Evolutionary conservation across 2,113 vertebrate genomes (phyloP).

Genomic region (Chloebia gouldiae): DNA sequence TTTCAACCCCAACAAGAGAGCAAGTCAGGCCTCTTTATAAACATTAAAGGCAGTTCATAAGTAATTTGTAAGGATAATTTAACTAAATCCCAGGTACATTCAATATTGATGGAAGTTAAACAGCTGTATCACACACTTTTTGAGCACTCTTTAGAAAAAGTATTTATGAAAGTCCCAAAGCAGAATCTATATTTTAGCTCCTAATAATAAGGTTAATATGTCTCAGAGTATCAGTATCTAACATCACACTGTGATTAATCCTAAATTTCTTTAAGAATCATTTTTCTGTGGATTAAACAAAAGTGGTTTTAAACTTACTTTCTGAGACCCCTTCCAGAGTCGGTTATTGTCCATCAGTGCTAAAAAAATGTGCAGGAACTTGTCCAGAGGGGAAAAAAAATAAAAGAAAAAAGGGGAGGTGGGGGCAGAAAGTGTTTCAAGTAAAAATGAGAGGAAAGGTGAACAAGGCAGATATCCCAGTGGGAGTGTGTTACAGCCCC

Average conservation of each 20-base stretch:
- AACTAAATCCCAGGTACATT: neutral
- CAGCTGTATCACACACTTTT: neutral
- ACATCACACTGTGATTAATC: neutral
- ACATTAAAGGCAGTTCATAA: neutral
- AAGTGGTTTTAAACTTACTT: neutral
- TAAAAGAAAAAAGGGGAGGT: fast-evolving
- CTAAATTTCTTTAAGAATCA: neutral
- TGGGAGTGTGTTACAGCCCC: neutral
- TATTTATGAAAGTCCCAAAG: neutral
- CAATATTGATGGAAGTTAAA: neutral
- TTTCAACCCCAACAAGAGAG: neutral
- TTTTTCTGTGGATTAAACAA: neutral
- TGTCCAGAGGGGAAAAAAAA: neutral
- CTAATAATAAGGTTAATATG: neutral
- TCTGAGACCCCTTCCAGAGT: neutral
- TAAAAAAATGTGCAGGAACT: neutral
- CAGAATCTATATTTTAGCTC: neutral
- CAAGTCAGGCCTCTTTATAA: neutral
- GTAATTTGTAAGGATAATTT: neutral
- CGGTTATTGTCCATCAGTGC: neutral
- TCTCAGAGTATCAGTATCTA: neutral
- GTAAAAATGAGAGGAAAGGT: neutral
- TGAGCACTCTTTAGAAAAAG: neutral
- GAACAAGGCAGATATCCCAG: neutral
- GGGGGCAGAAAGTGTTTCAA: neutral